Base-by-base conservation (phyloP, 2,888 invertebrate genomes). In the Sinohyriopsis cumingii region DNA sequence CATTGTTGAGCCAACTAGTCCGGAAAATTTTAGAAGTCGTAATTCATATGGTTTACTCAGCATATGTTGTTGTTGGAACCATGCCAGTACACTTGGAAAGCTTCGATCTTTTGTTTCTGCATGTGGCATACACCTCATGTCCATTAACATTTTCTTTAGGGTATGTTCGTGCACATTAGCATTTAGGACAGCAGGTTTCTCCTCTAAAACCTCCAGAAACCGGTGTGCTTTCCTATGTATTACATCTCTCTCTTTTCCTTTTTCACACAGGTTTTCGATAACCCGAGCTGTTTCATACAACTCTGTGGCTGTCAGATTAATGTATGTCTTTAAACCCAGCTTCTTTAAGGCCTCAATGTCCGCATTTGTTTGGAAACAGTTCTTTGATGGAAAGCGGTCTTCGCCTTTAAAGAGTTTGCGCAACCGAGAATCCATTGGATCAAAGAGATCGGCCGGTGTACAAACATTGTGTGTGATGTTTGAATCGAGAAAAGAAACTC, bases 381-480 rank as follows among this genome's bases (percentile, higher is more conserved):
- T 56, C 15, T 20, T 19, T 6, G 22, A 24, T 22, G 73, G 70
- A 68, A 73, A 73, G 24, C 22, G 19, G 18, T 60, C n/a, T n/a
- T 59, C 24, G 56, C 63, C 63, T 2, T 24, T n/a, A 28, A 73
- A 22, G 6, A 73, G 55, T 28, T 62, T 45, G 18, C n/a, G 25
- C 33, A 68, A 59, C n/a, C 25, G 59, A 1, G 62, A 33, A 24
- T 70, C 63, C n/a, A 53, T 4, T 6, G 67, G 65, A 56, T 73
- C 68, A 55, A 59, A 73, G 18, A 73, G 28, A 18, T 73, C 68
- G 1, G 20, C 18, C 5, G 70, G 65, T 63, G 28, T 70, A 25
- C 63, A 57, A 22, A 68, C n/a, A 24, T 28, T n/a, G 19, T 63
- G 28, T 20, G 5, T 19, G 5, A 9, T 63, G 22, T 53, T 65